A percentile compares a stretch with the other conserved stretches of the same genome.
These are phyloP conservation scores for Chiroxiphia lanceolata DNA, from an alignment of 2,797 vertebrate species.

Conservation along the genomic window DNA sequence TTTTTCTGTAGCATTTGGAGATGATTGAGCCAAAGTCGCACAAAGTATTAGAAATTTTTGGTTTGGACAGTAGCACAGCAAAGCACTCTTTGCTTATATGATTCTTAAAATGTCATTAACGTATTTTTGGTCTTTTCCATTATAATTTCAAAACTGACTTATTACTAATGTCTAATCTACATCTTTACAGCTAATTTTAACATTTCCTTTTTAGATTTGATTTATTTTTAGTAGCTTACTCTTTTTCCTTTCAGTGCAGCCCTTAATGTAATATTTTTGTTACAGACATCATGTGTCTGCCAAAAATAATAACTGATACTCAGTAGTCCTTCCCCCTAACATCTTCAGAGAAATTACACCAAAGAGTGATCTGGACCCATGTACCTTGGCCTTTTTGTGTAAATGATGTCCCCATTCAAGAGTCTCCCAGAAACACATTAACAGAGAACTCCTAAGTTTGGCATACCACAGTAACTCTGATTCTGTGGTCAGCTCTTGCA, in stretches of 20 bases:
- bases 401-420: background rate
- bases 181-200: slow-evolving; percentile 17
- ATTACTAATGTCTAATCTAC: slow-evolving; percentile 10
- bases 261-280: background rate
- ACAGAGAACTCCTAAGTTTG: background rate
- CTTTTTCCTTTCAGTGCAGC: background rate
- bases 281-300: background rate
- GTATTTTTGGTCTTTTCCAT: background rate
- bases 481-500: background rate
- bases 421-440: background rate
- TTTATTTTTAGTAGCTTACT: background rate
- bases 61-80: background rate
- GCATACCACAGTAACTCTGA: background rate
- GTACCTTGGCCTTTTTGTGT: background rate
- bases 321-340: background rate
- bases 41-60: background rate
- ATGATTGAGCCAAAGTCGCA: background rate
- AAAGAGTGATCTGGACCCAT: background rate
- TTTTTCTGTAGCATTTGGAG: background rate
- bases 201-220: background rate
- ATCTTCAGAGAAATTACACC: background rate
- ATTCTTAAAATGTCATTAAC: background rate
- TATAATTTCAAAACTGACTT: background rate
- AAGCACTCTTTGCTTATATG: background rate
- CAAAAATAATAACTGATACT: background rate